phyloP scores from a whole-genome alignment of 2,888 invertebrate genomes.

The Acanthoscelides obtectus region DNA sequence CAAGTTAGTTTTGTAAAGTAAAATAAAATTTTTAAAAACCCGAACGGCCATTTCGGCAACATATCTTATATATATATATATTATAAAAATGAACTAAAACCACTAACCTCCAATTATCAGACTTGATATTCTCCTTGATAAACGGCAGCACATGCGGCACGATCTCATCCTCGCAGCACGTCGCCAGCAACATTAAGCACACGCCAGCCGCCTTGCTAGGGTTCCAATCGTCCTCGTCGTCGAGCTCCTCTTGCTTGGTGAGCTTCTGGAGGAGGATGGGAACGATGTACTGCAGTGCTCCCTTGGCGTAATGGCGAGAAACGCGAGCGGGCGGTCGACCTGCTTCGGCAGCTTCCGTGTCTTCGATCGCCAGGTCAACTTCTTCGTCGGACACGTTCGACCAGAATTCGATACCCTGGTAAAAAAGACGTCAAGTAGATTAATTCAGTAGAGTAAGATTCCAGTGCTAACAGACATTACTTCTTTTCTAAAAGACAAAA shows the following conservation, averaged over 20 bases:
- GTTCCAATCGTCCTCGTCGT: constrained; percentile 99
- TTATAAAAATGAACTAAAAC: no score
- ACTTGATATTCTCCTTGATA: constrained; percentile 90
- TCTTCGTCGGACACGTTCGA: constrained; percentile 99
- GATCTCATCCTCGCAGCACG: constrained; percentile 90
- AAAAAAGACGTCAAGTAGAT: no score
- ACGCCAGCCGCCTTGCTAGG: constrained; percentile 99
- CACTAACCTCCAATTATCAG: constrained; percentile 74
- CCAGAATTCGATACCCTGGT: constrained; percentile 99
- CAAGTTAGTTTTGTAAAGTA: no score
- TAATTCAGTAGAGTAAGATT: no score
- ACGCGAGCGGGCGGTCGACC: constrained; percentile 90
- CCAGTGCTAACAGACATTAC: no score
- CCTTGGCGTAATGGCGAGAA: constrained; percentile 96
- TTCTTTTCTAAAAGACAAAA: no score
- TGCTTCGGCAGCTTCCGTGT: constrained; percentile 88
- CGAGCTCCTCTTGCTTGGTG: constrained; percentile 94
- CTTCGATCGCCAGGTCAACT: constrained; percentile 91
- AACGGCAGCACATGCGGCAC: constrained; percentile 95
- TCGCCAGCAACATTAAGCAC: constrained; percentile 94
- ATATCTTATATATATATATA: no score
- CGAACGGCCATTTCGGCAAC: no score
- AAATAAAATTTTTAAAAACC: no score
- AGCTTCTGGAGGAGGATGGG: constrained; percentile 91
- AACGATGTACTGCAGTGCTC: constrained; percentile 90